A percentile compares a stretch with the other conserved stretches of the same genome.
phyloP scores from a whole-genome alignment of 2,888 invertebrate species.

The Mesochorus sp. region DNA sequence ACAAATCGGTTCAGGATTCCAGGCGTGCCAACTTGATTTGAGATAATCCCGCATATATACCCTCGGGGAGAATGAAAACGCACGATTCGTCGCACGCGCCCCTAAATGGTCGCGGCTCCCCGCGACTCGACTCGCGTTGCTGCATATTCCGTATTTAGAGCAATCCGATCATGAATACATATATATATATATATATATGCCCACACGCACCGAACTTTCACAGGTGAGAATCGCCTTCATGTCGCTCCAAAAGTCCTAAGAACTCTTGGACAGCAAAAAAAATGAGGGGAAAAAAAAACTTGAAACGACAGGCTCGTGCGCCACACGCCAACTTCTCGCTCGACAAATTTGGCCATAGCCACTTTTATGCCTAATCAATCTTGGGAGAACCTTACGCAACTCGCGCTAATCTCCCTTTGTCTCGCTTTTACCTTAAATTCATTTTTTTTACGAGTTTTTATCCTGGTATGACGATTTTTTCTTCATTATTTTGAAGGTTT shows the following conservation, averaged over 20 bases:
- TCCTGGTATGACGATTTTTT: not conserved
- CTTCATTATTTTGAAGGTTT: not conserved
- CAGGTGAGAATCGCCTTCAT: conserved; percentile 29
- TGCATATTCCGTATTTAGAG: conserved; percentile 20
- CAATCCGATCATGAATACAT: conserved; percentile 15
- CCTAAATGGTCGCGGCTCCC: conserved; percentile 74
- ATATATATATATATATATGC: too few relatives aligned
- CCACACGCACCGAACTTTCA: too few relatives aligned
- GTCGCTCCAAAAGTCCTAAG: conserved; percentile 40
- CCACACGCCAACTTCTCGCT: conserved; percentile 17
- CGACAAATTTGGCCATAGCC: conserved; percentile 1
- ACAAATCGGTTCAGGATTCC: conserved; percentile 80
- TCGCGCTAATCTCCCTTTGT: conserved; percentile 74
- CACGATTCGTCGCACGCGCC: conserved; percentile 79
- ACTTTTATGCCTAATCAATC: conserved; percentile 1
- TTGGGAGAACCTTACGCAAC: conserved; percentile 64
- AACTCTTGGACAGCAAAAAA: conserved; percentile 60
- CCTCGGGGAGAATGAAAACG: conserved; percentile 67
- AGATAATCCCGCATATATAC: conserved; percentile 72
- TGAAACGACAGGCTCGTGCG: conserved; percentile 68
- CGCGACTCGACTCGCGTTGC: conserved; percentile 23
- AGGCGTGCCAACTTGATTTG: conserved; percentile 77
- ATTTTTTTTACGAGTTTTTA: too few relatives aligned
- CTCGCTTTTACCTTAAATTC: too few relatives aligned
- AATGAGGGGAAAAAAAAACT: conserved; percentile 63